Evolutionary conservation across 2,888 invertebrate genomes (phyloP), one percentile per base, ranked within the genome.

Genomic region (Tribolium freemani): DNA sequence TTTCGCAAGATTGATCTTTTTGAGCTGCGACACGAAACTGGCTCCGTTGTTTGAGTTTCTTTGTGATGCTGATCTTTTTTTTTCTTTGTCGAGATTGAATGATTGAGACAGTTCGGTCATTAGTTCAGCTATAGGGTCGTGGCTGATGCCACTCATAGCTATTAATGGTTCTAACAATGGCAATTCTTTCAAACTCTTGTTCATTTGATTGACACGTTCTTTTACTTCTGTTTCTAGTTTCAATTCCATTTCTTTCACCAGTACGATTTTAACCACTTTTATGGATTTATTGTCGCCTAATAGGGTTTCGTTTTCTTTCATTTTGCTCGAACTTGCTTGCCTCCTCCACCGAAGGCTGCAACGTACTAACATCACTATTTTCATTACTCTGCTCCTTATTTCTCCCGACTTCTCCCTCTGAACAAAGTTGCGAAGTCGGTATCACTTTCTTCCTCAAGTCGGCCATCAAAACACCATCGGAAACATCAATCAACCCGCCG

Each of bases 81-180:
- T 66, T n/a, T 77, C 88, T 78, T 89, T 90, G 75, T 92, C 92
- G 81, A 94, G 88, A 85, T 93, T 93, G 81, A 96, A 90, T 81
- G 93, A 94, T 85, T 96, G 96, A 58, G 95, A 95, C 64, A 96
- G 89, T 86, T 96, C 96, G 9, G 93, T 93, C 6, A 96, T 93
- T 76, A 96, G 88, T 82, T 95, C 91, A 60, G 93, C 90, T 8
- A 93, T 94, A 0, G 95, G 95, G 85, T 95, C 94, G 77, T 89
- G 85, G 73, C 89, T 88, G 85, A 87, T 88, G 38, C 88, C 84
- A 75, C 90, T 88, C 87, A 88, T 88, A 56, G 88, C 84, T 81
- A 84, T 79, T 84, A 82, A 71, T 50, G 81, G 80, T 76, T 86
- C 85, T 26, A 44, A 48, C 68, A 83, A 75, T 54, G 90, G 89